These are phyloP conservation scores for Drosophila pegasa DNA, from an alignment of 2,888 invertebrate species.

Conservation along the genomic window DNA sequence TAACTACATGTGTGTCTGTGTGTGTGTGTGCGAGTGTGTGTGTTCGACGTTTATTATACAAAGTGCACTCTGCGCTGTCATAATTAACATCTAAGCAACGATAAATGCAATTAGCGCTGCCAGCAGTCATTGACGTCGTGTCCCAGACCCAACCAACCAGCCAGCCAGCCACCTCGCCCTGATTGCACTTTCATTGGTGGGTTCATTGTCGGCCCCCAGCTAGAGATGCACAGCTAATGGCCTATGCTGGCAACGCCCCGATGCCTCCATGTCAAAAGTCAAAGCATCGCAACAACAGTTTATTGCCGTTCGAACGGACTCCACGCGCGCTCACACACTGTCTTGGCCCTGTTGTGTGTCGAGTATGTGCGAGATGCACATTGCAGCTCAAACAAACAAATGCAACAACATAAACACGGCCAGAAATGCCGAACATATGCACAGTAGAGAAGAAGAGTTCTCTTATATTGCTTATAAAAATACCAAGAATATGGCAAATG, in stretches of 20 bases:
- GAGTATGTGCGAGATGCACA: conserved; percentile 64
- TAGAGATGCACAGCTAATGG: conserved; percentile 10
- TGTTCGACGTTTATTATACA: conserved; percentile 44
- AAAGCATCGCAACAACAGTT: conserved; percentile 58
- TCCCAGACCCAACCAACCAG: conserved; percentile 27
- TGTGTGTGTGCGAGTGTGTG: conserved; percentile 11
- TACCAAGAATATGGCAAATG: conserved; percentile 29
- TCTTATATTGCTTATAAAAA: conserved; percentile 43
- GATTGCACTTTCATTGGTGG: conserved; percentile 77
- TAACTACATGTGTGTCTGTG: conserved; percentile 1
- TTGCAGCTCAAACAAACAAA: conserved; percentile 44
- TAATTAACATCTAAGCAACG: conserved; percentile 75
- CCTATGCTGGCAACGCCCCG: conserved; percentile 48
- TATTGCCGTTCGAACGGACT: conserved; percentile 39
- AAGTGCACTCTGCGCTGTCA: conserved; percentile 61
- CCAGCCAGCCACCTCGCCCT: conserved; percentile 44
- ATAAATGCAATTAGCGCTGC: conserved; percentile 73
- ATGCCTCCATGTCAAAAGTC: conserved; percentile 60
- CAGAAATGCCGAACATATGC: conserved; percentile 5
- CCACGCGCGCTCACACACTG: conserved; percentile 9
- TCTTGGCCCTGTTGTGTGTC: conserved; percentile 19
- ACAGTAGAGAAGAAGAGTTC: conserved; percentile 6
- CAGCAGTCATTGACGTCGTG: conserved; percentile 54
- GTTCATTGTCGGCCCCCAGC: conserved; percentile 62
- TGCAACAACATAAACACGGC: conserved; percentile 46